A percentile compares a stretch with the other conserved stretches of the same genome.
These are phyloP conservation scores for Platycheirus rosarum DNA, from an alignment of 2,888 invertebrate species.

Conservation along the genomic window DNA sequence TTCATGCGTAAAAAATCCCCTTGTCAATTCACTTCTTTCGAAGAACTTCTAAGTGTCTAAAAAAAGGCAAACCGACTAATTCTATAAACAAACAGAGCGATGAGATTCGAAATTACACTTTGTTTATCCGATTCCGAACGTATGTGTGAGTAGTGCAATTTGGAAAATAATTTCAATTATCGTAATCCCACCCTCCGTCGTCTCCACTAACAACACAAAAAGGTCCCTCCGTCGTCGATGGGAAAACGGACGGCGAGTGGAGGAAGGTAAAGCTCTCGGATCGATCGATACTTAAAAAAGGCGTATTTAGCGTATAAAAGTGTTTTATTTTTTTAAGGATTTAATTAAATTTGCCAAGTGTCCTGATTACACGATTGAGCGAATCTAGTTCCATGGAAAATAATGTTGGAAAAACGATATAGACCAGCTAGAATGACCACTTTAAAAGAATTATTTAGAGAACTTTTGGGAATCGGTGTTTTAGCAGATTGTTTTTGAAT, in stretches of 20 bases:
- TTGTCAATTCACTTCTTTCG: no score
- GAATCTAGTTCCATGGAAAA: not conserved
- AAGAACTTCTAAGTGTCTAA: conserved; percentile 41
- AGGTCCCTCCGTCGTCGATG: conserved; percentile 6
- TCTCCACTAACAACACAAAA: conserved; percentile 35
- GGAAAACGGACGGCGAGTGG: conserved; percentile 26
- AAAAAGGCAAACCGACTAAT: conserved; percentile 48
- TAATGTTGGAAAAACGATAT: no score
- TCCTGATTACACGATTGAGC: not conserved
- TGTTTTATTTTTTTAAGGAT: conserved; percentile 23
- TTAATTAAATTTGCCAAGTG: conserved; percentile 22
- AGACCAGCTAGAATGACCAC: not conserved
- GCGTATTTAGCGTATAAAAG: conserved; percentile 64
- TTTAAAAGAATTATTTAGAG: not conserved
- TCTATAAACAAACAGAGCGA: conserved; percentile 66
- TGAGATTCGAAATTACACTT: conserved; percentile 50
- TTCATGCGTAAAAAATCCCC: conserved; percentile 9
- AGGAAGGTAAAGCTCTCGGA: conserved; percentile 67
- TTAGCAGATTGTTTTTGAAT: conserved; percentile 50
- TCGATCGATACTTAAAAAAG: conserved; percentile 72
- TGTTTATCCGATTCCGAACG: conserved; percentile 43
- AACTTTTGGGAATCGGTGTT: conserved; percentile 13
- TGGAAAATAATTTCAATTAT: conserved; percentile 60
- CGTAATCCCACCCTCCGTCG: conserved; percentile 37
- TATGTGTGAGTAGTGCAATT: conserved; percentile 38